phyloP scores from a whole-genome alignment of 2,888 invertebrate species.

The Pristionchus exspectatus region DNA sequence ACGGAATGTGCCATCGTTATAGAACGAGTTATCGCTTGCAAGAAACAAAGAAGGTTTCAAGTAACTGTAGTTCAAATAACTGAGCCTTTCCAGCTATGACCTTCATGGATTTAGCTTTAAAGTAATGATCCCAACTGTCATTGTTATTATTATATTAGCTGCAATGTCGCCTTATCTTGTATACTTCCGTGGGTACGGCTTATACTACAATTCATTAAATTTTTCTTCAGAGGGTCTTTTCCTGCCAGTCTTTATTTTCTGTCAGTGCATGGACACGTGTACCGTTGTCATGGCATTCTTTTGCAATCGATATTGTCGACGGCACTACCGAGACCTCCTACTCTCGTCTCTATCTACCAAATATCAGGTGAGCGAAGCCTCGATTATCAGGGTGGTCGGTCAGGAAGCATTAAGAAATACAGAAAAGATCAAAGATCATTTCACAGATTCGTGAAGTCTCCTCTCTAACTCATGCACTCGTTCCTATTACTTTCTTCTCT shows the following conservation, averaged over 20 bases:
- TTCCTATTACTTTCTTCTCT: constrained; percentile 34
- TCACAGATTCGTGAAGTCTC: constrained; percentile 42
- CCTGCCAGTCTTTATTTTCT: neutral
- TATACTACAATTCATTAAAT: neutral
- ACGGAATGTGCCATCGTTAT: neutral
- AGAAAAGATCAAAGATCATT: neutral
- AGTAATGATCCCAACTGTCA: neutral
- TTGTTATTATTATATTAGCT: neutral
- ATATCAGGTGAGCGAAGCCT: neutral
- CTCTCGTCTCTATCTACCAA: neutral
- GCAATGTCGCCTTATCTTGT: neutral
- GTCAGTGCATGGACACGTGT: neutral
- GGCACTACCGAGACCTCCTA: neutral
- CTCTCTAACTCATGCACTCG: constrained; percentile 8
- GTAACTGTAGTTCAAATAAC: neutral
- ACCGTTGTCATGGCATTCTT: neutral
- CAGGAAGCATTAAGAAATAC: neutral
- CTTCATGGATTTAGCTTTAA: neutral
- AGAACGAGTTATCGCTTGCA: constrained; percentile 5
- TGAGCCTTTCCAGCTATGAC: neutral
- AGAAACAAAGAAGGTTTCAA: neutral
- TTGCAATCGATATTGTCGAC: neutral
- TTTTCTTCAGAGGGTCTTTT: neutral
- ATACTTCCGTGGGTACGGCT: neutral
- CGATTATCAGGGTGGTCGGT: neutral